These are phyloP conservation scores for Diaprepes abbreviatus DNA, from an alignment of 2,888 invertebrate genomes.

Conservation along the genomic window DNA sequence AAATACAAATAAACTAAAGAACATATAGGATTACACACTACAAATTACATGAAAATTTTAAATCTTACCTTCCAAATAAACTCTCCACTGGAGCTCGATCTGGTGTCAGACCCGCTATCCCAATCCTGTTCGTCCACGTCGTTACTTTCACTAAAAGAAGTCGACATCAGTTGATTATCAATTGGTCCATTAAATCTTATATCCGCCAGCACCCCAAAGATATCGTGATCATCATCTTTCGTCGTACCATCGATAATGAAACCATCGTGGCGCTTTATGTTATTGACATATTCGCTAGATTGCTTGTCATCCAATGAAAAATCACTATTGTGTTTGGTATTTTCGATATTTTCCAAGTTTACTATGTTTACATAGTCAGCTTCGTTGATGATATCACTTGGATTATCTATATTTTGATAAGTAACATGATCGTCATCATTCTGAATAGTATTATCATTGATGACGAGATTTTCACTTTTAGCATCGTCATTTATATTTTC, in stretches of 20 bases:
- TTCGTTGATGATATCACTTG: slow-evolving; percentile 53
- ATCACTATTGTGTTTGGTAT: slow-evolving; percentile 51
- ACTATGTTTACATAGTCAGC: slow-evolving; percentile 60
- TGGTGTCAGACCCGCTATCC: slow-evolving; percentile 77
- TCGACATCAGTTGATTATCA: slow-evolving; percentile 66
- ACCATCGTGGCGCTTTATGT: slow-evolving; percentile 10
- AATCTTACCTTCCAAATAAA: slow-evolving; percentile 82
- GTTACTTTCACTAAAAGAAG: slow-evolving; percentile 69
- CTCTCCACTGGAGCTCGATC: slow-evolving; percentile 82
- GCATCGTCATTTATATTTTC: slow-evolving; percentile 17
- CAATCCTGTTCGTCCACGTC: slow-evolving; percentile 75
- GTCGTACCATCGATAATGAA: not conserved
- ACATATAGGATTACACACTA: not conserved
- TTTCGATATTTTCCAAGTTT: slow-evolving; percentile 57
- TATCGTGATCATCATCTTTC: slow-evolving; percentile 38
- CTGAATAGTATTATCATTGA: not conserved
- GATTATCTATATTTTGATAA: slow-evolving; percentile 11
- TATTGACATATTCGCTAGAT: slow-evolving; percentile 13
- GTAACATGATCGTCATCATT: not conserved
- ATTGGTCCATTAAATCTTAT: slow-evolving; percentile 66
- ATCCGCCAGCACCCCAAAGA: slow-evolving; percentile 65
- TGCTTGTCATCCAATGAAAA: not conserved
- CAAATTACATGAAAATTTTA: too few species aligned
- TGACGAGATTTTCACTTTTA: not conserved
- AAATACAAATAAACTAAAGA: not conserved